A percentile compares a stretch with the other conserved stretches of the same genome.
These are phyloP conservation scores for Bombus fervidus DNA, from an alignment of 1,140 invertebrate genomes.

Conservation along the genomic window DNA sequence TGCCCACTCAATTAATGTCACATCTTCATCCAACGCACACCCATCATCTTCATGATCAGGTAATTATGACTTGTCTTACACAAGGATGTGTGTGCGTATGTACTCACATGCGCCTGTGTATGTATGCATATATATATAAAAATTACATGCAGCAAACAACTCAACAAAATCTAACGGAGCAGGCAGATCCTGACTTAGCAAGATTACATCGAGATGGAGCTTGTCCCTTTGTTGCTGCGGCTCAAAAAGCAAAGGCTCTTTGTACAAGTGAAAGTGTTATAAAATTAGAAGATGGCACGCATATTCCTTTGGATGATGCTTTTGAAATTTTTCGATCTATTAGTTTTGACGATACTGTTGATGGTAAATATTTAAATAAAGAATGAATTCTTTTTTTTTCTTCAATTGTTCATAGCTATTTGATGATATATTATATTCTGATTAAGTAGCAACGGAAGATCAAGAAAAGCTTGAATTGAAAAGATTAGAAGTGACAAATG, in stretches of 20 bases:
- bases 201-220: constrained; percentile 74
- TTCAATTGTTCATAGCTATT: background rate
- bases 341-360: constrained; percentile 81
- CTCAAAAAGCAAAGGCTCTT: constrained; percentile 75
- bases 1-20: constrained; percentile 78
- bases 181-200: constrained; percentile 72
- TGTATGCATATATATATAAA: background rate
- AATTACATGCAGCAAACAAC: constrained; percentile 62
- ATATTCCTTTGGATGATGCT: constrained; percentile 83
- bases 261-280: constrained; percentile 77
- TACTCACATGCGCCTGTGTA: background rate
- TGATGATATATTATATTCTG: constrained; percentile 9
- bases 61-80: constrained; percentile 49
- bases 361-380: constrained; percentile 75
- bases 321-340: constrained; percentile 84
- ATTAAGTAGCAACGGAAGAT: constrained; percentile 72
- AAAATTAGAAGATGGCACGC: constrained; percentile 79
- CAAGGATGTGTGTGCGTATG: background rate
- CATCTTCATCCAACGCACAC: constrained; percentile 79
- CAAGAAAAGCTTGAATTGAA: constrained; percentile 77
- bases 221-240: constrained; percentile 78
- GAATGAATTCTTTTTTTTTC: background rate
- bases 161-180: constrained; percentile 72
- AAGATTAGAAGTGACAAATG: constrained; percentile 75
- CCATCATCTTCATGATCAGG: constrained; percentile 76